phyloP scores from a whole-genome alignment of 2,113 vertebrate genomes.

The Echinops telfairi region DNA sequence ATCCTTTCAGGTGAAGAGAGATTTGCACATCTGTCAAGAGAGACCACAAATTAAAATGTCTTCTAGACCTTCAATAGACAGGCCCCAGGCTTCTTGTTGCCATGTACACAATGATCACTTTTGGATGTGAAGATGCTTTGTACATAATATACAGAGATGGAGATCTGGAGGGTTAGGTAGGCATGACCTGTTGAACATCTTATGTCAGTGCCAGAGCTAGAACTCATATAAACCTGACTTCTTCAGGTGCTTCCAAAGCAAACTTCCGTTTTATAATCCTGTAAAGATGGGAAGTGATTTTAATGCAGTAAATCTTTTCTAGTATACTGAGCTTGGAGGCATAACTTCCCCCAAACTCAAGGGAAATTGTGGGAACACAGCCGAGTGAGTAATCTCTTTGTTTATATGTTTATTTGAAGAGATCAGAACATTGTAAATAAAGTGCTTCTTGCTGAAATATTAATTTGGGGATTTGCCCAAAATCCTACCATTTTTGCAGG shows the following conservation, averaged over 20 bases:
- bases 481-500: constrained; percentile 48
- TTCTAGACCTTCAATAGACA: background rate
- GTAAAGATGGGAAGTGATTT: constrained; percentile 60
- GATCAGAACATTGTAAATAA: constrained; percentile 68
- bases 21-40: background rate
- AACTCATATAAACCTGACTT: background rate
- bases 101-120: background rate
- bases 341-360: constrained; percentile 33
- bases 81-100: background rate
- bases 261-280: constrained; percentile 35
- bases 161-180: background rate
- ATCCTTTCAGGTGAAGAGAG: background rate
- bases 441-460: constrained; percentile 66
- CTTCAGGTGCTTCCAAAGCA: constrained; percentile 12
- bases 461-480: constrained; percentile 69
- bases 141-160: background rate
- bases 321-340: background rate
- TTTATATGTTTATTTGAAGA: constrained; percentile 65
- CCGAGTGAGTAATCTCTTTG: constrained; percentile 64
- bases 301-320: constrained; percentile 50
- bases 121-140: constrained; percentile 1
- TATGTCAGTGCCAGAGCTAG: background rate
- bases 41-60: background rate
- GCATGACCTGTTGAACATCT: background rate
- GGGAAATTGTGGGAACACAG: constrained; percentile 56